A percentile compares a stretch with the other conserved stretches of the same genome.
Conservation (phyloP, 1,140 invertebrate genomes). For the Aphelinus certus region DNA sequence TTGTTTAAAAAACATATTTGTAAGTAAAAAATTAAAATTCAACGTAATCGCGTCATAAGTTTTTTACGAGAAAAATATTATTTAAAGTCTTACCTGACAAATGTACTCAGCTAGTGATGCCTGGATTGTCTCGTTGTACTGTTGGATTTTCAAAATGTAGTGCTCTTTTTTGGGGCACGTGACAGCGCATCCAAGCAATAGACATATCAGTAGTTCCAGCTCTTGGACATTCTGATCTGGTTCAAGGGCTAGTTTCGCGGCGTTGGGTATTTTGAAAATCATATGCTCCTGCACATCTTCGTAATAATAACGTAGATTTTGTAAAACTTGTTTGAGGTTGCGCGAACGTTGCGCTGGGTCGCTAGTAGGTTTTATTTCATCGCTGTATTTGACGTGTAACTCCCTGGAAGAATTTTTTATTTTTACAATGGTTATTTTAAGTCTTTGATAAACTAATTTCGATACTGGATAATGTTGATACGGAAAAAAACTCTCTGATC, state of each 20-base stretch:
- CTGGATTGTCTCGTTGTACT: constrained; percentile 14
- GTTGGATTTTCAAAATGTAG: constrained; percentile 38
- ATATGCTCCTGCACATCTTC: constrained; percentile 34
- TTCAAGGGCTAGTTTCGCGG: constrained; percentile 22
- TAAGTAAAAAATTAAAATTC: too few relatives aligned
- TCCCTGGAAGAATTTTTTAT: neutral
- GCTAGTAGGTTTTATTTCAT: neutral
- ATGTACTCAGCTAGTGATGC: constrained; percentile 34
- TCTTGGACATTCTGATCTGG: constrained; percentile 32
- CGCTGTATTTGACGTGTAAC: neutral
- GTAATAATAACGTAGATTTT: constrained; percentile 42
- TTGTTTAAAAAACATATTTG: too few relatives aligned
- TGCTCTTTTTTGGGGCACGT: constrained; percentile 32
- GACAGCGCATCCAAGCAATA: constrained; percentile 43
- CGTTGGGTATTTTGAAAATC: constrained; percentile 27
- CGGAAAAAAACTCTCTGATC: too few relatives aligned
- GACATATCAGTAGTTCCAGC: constrained; percentile 35
- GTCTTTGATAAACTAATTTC: too few relatives aligned
- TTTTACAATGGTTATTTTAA: too few relatives aligned
- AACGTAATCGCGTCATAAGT: too few relatives aligned
- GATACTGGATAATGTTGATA: too few relatives aligned
- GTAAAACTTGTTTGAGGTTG: constrained; percentile 33
- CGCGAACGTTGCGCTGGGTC: neutral
- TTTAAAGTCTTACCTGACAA: constrained; percentile 17
- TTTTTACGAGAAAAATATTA: too few relatives aligned